These are phyloP conservation scores for Carlito syrichta DNA, from an alignment of 2,113 vertebrate genomes.

Conservation along the genomic window DNA sequence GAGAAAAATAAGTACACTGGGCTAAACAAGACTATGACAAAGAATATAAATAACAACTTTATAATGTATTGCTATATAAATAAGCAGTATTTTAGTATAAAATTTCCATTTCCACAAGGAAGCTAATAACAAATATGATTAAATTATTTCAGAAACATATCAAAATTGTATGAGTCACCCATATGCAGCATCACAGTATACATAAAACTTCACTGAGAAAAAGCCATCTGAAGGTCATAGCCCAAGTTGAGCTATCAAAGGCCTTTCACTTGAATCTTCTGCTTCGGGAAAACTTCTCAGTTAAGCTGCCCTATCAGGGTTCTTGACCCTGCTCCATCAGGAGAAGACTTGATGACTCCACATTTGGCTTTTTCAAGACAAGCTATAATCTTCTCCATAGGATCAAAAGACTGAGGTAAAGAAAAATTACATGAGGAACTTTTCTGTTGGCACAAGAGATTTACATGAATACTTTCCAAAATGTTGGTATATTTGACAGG, in stretches of 20 bases:
- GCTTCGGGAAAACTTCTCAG: background rate
- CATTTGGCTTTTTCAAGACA: slow-evolving; percentile 8
- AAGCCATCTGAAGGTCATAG: background rate
- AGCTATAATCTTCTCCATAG: slow-evolving; percentile 16
- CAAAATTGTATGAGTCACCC: background rate
- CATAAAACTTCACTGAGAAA: background rate
- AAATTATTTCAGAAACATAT: background rate
- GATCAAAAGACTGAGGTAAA: slow-evolving; percentile 48
- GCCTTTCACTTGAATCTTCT: background rate
- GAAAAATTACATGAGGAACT: background rate
- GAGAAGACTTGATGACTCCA: slow-evolving; percentile 15
- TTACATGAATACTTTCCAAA: slow-evolving; percentile 28
- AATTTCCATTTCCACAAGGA: slow-evolving; percentile 48
- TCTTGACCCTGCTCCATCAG: no score
- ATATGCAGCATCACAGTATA: background rate
- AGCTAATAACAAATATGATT: slow-evolving; percentile 20
- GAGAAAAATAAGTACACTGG: background rate
- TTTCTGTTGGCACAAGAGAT: slow-evolving; percentile 60
- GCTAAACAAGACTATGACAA: slow-evolving; percentile 52
- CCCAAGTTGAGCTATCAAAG: background rate
- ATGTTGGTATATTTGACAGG: slow-evolving; percentile 2
- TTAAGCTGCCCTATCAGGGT: background rate
- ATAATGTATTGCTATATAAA: slow-evolving; percentile 71
- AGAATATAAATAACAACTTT: slow-evolving; percentile 67
- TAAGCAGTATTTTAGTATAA: slow-evolving; percentile 21